Evolutionary conservation across 1,140 invertebrate genomes (phyloP).

Genomic region (Uloborus diversus): DNA sequence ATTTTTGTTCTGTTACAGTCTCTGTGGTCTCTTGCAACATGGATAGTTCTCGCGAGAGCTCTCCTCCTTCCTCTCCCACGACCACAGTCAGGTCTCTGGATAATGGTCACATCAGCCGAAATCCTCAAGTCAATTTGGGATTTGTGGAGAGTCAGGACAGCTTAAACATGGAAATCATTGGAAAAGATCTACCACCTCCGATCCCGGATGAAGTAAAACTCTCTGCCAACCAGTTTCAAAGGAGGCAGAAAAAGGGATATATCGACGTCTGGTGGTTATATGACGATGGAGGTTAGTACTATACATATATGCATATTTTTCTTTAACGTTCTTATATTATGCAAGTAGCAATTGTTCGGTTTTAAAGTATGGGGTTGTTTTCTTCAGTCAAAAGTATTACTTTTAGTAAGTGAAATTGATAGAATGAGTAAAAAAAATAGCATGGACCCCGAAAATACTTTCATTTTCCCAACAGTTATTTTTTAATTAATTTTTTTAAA

Average conservation of each 20-base stretch:
- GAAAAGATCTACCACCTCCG: not conserved
- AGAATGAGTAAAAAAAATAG: no score
- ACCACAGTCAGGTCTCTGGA: not conserved
- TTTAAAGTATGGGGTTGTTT: no score
- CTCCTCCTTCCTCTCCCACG: conserved; percentile 57
- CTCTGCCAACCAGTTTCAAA: conserved; percentile 58
- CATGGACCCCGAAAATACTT: no score
- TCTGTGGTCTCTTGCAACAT: conserved; percentile 29
- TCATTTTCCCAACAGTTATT: no score
- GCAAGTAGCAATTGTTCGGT: not conserved
- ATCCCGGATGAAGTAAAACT: conserved; percentile 57
- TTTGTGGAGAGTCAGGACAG: not conserved
- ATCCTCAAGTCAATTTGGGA: conserved; percentile 27
- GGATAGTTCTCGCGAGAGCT: conserved; percentile 57
- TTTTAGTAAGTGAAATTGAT: no score
- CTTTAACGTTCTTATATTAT: not conserved
- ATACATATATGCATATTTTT: no score
- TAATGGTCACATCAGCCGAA: not conserved
- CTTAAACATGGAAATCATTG: no score
- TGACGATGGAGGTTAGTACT: conserved; percentile 74
- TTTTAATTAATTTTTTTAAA: no score
- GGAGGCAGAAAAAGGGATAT: conserved; percentile 66
- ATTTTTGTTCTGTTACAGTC: not conserved
- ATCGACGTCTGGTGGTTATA: conserved; percentile 76
- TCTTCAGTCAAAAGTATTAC: no score